phyloP scores from a whole-genome alignment of 1,140 invertebrate genomes.

The Drosophila sp. region DNA sequence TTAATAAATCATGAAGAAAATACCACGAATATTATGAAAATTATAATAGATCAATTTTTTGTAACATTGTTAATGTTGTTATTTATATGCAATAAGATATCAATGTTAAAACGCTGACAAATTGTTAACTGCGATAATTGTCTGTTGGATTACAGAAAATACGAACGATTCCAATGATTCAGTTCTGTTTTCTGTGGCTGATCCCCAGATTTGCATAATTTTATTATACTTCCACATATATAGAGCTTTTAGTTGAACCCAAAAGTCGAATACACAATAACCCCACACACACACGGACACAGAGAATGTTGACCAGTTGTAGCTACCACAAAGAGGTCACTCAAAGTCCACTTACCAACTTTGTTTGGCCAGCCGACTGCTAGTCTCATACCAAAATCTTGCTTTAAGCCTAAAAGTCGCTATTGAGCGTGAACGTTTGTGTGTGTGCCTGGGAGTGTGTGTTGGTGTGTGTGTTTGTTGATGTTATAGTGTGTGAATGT shows the following conservation, averaged over 20 bases:
- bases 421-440: conserved; percentile 36
- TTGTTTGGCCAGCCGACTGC: conserved; percentile 40
- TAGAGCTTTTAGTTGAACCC: conserved; percentile 59
- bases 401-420: conserved; percentile 73
- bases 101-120: conserved; percentile 11
- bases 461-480: conserved; percentile 14
- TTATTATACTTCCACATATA: conserved; percentile 70
- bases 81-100: background rate
- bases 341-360: conserved; percentile 81
- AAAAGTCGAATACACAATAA: conserved; percentile 38
- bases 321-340: conserved; percentile 74
- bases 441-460: conserved; percentile 25
- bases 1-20: too few relatives aligned
- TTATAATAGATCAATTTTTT: too few relatives aligned
- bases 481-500: conserved; percentile 60
- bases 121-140: conserved; percentile 17
- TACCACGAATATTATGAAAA: too few relatives aligned
- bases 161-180: conserved; percentile 19
- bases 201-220: conserved; percentile 78
- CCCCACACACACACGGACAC: conserved; percentile 26
- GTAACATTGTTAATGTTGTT: too few relatives aligned
- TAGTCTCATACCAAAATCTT: conserved; percentile 60
- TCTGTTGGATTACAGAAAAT: conserved; percentile 17
- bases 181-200: conserved; percentile 34
- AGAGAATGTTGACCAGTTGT: conserved; percentile 30